Percentiles rank a stretch among this genome's conserved stretches.
Conservation (phyloP, 1,140 invertebrate genomes). For the Dendrolimus punctatus region DNA sequence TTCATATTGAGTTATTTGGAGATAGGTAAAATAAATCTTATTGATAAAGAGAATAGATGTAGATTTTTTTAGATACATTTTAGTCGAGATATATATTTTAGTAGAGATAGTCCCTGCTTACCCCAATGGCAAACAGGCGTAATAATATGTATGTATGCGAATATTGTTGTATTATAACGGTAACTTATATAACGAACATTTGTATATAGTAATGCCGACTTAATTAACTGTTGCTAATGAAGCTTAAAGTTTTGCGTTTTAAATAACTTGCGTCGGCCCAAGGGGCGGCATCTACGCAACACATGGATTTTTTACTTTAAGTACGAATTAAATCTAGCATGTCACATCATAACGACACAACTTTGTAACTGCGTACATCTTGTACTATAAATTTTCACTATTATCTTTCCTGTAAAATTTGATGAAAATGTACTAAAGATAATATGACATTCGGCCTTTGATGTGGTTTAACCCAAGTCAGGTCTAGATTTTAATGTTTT, state of each 20-base stretch:
- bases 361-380: conserved; percentile 35
- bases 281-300: conserved; percentile 39
- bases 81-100: too few relatives aligned
- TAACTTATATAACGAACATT: conserved; percentile 37
- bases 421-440: conserved; percentile 13
- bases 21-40: too few relatives aligned
- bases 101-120: too few relatives aligned
- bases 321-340: conserved; percentile 55
- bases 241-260: conserved; percentile 66
- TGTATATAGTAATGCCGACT: conserved; percentile 52
- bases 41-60: too few relatives aligned
- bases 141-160: conserved; percentile 10
- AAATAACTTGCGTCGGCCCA: conserved; percentile 56
- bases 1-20: too few relatives aligned
- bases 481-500: conserved; percentile 21
- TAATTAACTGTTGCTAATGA: conserved; percentile 72
- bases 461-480: conserved; percentile 26
- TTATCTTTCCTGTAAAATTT: conserved; percentile 1
- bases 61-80: too few relatives aligned
- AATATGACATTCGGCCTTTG: conserved; percentile 5
- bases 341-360: conserved; percentile 40
- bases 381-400: conserved; percentile 1
- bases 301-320: conserved; percentile 55
- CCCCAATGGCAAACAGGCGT: too few relatives aligned
- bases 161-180: conserved; percentile 22